Percentiles rank a stretch among this genome's conserved stretches.
phyloP scores from a whole-genome alignment of 2,113 vertebrate genomes.

The Aegypius monachus region DNA sequence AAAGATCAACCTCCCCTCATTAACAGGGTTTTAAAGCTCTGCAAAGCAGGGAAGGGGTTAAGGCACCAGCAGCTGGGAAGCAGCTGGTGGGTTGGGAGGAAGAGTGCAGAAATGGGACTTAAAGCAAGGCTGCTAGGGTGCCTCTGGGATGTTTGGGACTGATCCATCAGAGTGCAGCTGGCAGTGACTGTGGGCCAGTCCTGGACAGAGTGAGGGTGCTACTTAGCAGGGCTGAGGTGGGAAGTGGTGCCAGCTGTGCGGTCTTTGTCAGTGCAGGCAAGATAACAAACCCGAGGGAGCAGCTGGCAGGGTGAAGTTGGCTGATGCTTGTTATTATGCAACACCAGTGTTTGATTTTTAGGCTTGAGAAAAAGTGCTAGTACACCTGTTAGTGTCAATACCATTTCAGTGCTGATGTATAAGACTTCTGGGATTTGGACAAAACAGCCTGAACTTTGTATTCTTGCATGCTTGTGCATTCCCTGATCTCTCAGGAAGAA shows the following conservation, averaged over 20 bases:
- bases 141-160: not conserved
- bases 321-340: not conserved
- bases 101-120: not conserved
- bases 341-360: not conserved
- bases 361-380: not conserved
- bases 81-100: not conserved
- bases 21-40: not conserved
- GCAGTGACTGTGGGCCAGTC: accelerated
- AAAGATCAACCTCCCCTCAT: accelerated
- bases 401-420: not conserved
- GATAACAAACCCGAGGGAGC: not conserved
- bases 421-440: not conserved
- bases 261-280: not conserved
- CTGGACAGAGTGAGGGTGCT: not conserved
- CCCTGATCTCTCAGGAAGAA: not conserved
- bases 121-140: not conserved
- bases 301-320: not conserved
- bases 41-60: not conserved
- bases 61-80: not conserved
- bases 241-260: not conserved
- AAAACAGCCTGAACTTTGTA: not conserved
- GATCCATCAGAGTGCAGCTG: not conserved
- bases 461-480: not conserved
- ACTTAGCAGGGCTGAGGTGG: not conserved
- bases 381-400: not conserved